Evolutionary conservation across 2,888 invertebrate genomes (phyloP), one percentile per base, ranked within the genome.

Genomic region (Phengaris arion): DNA sequence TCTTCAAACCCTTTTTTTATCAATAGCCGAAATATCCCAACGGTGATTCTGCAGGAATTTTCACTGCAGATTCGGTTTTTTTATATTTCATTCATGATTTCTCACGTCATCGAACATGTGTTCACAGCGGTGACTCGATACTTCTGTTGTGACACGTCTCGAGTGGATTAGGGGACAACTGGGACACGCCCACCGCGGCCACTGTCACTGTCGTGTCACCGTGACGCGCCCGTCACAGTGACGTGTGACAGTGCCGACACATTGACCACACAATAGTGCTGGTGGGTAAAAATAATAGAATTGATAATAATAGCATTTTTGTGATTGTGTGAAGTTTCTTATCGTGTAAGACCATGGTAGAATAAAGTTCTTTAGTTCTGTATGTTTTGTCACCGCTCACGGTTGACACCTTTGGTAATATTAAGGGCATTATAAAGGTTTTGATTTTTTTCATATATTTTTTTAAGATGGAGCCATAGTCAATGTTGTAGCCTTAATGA

Each of bases 121-220:
- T 64, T 59, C 9, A 59, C 55, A 55, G 13, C 5, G 22, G 15
- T 10, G 52, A 52, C 10, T 52, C 35, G 35, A 35, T 52, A 9
- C 10, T 10, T 52, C 57, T 59, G 57, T 45, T 64, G 64, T 64
- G 64, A 64, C 64, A 64, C 64, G 45, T 35, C 64, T 35, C 13
- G 64, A 45, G 55, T 55, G 55, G 64, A 64, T 64, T 13, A 64
- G 64, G 12, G 64, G 64, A 64, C 64, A 45, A 64, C 13, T 12
- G 52, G 0, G 52, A 10, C 52, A 52, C 52, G 52, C 52, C 52
- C 52, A 52, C 52, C 12, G 52, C 12, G 52, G 12, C 12, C 10
- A 52, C 13, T 45, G 64, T 45, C n/a, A n/a, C n/a, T n/a, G n/a
- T n/a, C n/a, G n/a, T n/a, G n/a, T n/a, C 12, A 45, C 35, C 35